Evolutionary conservation across 2,797 vertebrate genomes (phyloP).

Genomic region (Arrhamphus sclerolepis): DNA sequence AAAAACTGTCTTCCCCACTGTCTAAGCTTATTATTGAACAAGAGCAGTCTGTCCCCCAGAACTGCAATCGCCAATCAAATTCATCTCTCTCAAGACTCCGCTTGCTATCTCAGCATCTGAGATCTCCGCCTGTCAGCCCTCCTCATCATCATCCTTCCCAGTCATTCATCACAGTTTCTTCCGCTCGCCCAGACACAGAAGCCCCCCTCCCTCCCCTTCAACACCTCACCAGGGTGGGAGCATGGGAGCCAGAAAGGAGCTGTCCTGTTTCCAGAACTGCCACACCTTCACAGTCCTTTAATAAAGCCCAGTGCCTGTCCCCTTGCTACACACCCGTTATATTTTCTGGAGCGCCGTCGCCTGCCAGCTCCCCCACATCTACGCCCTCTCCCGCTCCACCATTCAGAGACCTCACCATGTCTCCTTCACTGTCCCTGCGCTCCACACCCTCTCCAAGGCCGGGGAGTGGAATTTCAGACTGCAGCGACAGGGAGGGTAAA

Average conservation of each 20-base stretch:
- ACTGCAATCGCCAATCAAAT: constrained; percentile 36
- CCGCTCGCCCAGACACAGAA: not conserved
- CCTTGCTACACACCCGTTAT: constrained; percentile 60
- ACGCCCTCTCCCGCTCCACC: constrained; percentile 70
- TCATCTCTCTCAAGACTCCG: constrained; percentile 59
- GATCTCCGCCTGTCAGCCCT: constrained; percentile 38
- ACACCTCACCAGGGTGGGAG: constrained; percentile 4
- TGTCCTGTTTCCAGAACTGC: constrained; percentile 9
- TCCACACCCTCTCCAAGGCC: constrained; percentile 82
- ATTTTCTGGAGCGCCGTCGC: constrained; percentile 71
- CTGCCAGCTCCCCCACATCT: constrained; percentile 62
- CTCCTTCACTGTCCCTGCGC: constrained; percentile 75
- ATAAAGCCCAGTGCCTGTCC: constrained; percentile 48
- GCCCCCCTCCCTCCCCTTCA: constrained; percentile 22
- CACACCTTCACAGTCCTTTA: constrained; percentile 19
- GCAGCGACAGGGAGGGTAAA: constrained; percentile 83
- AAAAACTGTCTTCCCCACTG: constrained; percentile 24
- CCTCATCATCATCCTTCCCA: constrained; percentile 30
- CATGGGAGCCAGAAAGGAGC: constrained; percentile 15
- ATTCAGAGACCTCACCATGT: constrained; percentile 69
- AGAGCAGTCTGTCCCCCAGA: constrained; percentile 17
- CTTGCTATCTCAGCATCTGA: constrained; percentile 61
- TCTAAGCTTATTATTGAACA: constrained; percentile 14
- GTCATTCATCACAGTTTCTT: constrained; percentile 12
- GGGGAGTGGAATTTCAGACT: constrained; percentile 84